Evolutionary conservation across 1,140 invertebrate genomes (phyloP).

Genomic region (Acromyrmex charruanus): DNA sequence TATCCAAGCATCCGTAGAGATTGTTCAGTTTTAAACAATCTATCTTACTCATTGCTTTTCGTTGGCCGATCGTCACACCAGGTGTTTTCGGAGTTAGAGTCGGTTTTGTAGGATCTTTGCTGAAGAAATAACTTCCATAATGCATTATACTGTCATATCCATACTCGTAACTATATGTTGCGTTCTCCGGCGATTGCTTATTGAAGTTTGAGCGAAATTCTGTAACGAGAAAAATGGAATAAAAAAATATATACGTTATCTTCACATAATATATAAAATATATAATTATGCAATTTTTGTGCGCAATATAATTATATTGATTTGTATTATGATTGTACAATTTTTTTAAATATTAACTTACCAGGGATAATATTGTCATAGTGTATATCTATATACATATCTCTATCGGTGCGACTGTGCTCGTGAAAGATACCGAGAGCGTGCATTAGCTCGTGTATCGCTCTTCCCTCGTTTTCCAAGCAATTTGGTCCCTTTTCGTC

Average conservation of each 20-base stretch:
- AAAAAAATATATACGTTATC: not conserved
- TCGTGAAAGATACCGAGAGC: slow-evolving; percentile 44
- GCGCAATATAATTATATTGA: slow-evolving; percentile 12
- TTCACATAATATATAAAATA: not conserved
- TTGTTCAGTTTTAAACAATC: slow-evolving; percentile 27
- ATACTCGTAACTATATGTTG: slow-evolving; percentile 18
- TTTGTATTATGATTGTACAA: not conserved
- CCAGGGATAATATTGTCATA: slow-evolving; percentile 31
- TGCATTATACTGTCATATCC: slow-evolving; percentile 44
- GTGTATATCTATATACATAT: slow-evolving; percentile 30
- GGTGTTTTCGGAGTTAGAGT: slow-evolving; percentile 21
- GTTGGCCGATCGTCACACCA: slow-evolving; percentile 11
- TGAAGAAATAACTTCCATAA: slow-evolving; percentile 39
- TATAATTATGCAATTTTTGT: not conserved
- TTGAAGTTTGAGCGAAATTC: slow-evolving; percentile 31
- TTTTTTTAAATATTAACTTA: not conserved
- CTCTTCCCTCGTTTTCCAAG: slow-evolving; percentile 34
- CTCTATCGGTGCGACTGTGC: slow-evolving; percentile 36
- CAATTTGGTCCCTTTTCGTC: slow-evolving; percentile 28
- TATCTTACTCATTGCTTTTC: slow-evolving; percentile 37
- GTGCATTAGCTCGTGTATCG: slow-evolving; percentile 42
- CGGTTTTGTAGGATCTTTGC: slow-evolving; percentile 4
- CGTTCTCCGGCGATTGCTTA: slow-evolving; percentile 28
- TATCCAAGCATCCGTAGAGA: slow-evolving; percentile 23
- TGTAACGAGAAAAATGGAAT: not conserved